Base-by-base conservation (phyloP, 2,113 vertebrate genomes). In the Scalopus aquaticus region DNA sequence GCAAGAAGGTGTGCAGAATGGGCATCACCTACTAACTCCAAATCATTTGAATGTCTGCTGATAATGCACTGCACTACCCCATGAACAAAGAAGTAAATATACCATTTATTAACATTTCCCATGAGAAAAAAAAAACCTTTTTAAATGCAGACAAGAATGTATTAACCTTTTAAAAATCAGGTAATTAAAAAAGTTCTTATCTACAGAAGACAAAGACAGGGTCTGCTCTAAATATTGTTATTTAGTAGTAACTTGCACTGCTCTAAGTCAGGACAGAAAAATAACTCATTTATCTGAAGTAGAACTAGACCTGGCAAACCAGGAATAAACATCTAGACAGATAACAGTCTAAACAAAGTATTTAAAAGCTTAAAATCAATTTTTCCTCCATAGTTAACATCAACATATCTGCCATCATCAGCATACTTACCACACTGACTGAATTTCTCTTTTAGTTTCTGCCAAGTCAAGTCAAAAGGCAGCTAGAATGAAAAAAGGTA, bases 361-460 rank as follows among this genome's bases (percentile, higher is more conserved):
- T 70, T 92, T 76, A 54, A 70, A 93, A 91, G 37, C 84, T 83
- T 65, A 86, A 92, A 93, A 65, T 60, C 32, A 93, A 42, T 49
- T 67, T 77, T 87, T 58, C 60, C 30, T 95, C 80, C 62, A 93
- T 56, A 96, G 81, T 91, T 69, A 88, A 35, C 54, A 92, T 62
- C 28, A 91, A 91, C 5, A 44, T 44, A 91, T 92, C 89, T 81
- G 20, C 17, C 90, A 28, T 90, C 56, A 96, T 49, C 64, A 16
- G 60, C 51, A 97, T 95, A 99, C 99, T 92, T 99, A 99, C 99
- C 99, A 94, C 99, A 99, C 9, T 99, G 99, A 98, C 99, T 99
- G 98, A 99, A 99, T 98, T 99, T 99, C 97, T 99, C 99, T 97
- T 99, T 99, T 96, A 99, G 98, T 97, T 99, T 99, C 98, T 99